Evolutionary conservation across 2,113 vertebrate species (phyloP).

Genomic region (Hyaena hyaena): DNA sequence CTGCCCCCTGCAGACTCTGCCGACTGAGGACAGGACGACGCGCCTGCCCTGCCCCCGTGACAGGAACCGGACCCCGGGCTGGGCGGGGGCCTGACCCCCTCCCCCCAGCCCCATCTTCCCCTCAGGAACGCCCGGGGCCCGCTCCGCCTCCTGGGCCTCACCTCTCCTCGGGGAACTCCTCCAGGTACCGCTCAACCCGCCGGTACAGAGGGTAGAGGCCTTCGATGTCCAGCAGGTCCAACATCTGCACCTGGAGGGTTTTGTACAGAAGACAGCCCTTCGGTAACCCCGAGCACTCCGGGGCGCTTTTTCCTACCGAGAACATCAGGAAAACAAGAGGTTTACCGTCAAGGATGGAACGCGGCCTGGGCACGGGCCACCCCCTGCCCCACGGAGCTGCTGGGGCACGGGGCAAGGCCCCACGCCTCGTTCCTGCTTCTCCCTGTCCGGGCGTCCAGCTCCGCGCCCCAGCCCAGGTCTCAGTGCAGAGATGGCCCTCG

Average conservation of each 20-base stretch:
- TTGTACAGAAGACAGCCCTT: slow-evolving; percentile 93
- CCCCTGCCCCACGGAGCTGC: neutral
- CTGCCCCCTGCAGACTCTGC: slow-evolving; percentile 66
- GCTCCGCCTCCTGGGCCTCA: slow-evolving; percentile 70
- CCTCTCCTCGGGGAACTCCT: slow-evolving; percentile 96
- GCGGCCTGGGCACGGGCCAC: neutral
- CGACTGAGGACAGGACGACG: neutral
- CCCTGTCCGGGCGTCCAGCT: neutral
- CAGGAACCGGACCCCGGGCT: rapidly evolving
- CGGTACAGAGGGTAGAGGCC: slow-evolving; percentile 95
- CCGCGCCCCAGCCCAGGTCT: neutral
- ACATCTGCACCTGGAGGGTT: slow-evolving; percentile 96
- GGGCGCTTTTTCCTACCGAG: slow-evolving; percentile 87
- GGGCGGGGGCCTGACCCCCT: neutral
- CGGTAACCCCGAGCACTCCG: slow-evolving; percentile 91
- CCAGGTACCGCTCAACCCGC: slow-evolving; percentile 93
- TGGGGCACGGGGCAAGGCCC: neutral
- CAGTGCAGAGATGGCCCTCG: neutral
- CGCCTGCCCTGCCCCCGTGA: neutral
- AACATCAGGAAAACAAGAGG: slow-evolving; percentile 74
- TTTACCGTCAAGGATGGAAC: slow-evolving; percentile 42
- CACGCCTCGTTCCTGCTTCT: neutral
- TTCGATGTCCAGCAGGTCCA: slow-evolving; percentile 97
- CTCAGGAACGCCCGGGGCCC: neutral
- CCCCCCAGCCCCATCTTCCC: neutral